phyloP scores from a whole-genome alignment of 2,113 vertebrate species.

The Balaenoptera acutorostrata region DNA sequence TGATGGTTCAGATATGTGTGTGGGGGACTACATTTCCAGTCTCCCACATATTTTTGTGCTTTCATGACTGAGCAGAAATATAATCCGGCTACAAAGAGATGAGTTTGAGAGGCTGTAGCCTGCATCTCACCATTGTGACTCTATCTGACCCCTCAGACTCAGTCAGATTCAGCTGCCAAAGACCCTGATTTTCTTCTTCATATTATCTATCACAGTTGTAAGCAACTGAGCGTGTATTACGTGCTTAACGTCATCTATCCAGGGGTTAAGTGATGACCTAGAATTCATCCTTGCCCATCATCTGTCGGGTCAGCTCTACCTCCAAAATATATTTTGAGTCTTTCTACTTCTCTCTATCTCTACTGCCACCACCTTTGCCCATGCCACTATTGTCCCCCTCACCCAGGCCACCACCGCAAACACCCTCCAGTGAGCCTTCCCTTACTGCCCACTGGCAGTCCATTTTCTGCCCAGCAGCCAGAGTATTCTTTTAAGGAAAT shows the following conservation, averaged over 20 bases:
- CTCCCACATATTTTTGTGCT: background rate
- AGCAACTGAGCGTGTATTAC: background rate
- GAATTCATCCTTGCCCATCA: background rate
- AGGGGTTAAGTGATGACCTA: background rate
- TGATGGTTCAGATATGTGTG: background rate
- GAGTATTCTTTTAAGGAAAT: background rate
- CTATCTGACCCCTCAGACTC: background rate
- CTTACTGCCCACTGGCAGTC: too few species aligned
- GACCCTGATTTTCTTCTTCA: background rate
- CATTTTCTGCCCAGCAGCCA: background rate
- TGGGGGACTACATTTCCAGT: background rate
- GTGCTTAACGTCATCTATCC: background rate
- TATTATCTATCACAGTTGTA: background rate
- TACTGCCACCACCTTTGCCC: background rate
- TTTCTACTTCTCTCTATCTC: background rate
- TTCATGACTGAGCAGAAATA: background rate
- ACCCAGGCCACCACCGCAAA: background rate
- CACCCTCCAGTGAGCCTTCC: background rate
- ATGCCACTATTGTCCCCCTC: background rate
- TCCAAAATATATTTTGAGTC: background rate
- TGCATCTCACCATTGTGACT: background rate
- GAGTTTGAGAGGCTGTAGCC: background rate
- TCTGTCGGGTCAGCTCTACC: background rate
- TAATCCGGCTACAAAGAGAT: background rate
- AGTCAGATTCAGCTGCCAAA: background rate